These are phyloP conservation scores for Peucedramus taeniatus DNA, from an alignment of 2,113 vertebrate genomes.

Conservation along the genomic window DNA sequence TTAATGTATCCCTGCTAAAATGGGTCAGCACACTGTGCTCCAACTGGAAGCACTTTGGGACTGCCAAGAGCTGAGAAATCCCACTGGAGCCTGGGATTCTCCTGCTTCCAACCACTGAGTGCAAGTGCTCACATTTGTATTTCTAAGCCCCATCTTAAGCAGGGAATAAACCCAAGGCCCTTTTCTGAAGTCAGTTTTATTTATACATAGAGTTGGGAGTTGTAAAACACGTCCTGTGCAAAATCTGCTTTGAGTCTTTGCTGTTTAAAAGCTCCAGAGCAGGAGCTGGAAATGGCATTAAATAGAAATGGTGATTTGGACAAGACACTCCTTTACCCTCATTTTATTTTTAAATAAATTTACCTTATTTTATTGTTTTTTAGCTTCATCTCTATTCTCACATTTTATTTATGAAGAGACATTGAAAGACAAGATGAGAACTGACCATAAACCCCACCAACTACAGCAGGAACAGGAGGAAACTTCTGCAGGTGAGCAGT, in stretches of 20 bases:
- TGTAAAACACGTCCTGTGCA: background rate
- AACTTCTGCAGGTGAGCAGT: background rate
- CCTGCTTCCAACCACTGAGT: background rate
- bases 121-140: background rate
- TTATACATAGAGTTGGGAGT: background rate
- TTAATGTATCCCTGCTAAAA: background rate
- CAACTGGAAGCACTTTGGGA: background rate
- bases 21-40: background rate
- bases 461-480: background rate
- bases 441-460: background rate
- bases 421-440: background rate
- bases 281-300: background rate
- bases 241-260: background rate
- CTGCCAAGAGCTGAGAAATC: background rate
- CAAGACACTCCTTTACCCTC: background rate
- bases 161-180: background rate
- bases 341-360: too few relatives aligned
- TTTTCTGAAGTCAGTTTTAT: background rate
- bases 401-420: background rate
- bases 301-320: background rate
- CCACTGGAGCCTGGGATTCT: rapidly evolving
- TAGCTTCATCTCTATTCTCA: background rate
- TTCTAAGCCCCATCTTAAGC: background rate
- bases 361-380: too few relatives aligned
- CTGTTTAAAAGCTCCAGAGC: background rate